phyloP scores from a whole-genome alignment of 2,888 invertebrate genomes.

The Prosopocoilus inquinatus region DNA sequence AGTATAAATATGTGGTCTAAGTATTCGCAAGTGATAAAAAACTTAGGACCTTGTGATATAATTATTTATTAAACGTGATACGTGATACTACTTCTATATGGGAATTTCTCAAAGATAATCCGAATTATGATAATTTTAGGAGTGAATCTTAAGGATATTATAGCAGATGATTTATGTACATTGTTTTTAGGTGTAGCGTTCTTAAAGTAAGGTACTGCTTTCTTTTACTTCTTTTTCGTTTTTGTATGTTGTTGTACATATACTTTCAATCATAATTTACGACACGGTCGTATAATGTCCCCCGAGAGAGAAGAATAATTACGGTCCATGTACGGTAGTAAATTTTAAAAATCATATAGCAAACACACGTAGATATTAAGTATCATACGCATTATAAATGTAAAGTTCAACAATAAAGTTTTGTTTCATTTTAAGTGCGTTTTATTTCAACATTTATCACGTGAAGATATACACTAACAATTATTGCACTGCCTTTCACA shows the following conservation, averaged over 20 bases:
- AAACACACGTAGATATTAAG: slow-evolving; percentile 26
- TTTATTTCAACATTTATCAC: not conserved
- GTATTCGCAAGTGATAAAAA: slow-evolving; percentile 16
- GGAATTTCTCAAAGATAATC: slow-evolving; percentile 27
- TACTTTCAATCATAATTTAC: slow-evolving; percentile 18
- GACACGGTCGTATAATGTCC: slow-evolving; percentile 21
- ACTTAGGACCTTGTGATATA: slow-evolving; percentile 34
- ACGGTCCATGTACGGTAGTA: slow-evolving; percentile 26
- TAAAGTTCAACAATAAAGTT: slow-evolving; percentile 38
- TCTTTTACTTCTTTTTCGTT: slow-evolving; percentile 13
- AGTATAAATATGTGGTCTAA: slow-evolving; percentile 21
- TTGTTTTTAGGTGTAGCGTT: slow-evolving; percentile 10
- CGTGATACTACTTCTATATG: slow-evolving; percentile 30
- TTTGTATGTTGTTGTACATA: slow-evolving; percentile 1
- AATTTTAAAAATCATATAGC: slow-evolving; percentile 28
- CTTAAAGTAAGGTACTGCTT: slow-evolving; percentile 9
- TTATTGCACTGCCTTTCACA: too few species aligned
- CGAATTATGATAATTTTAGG: slow-evolving; percentile 24
- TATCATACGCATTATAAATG: slow-evolving; percentile 39
- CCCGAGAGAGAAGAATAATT: slow-evolving; percentile 16
- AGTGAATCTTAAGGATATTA: slow-evolving; percentile 11
- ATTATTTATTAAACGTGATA: slow-evolving; percentile 25
- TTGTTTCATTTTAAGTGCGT: slow-evolving; percentile 26
- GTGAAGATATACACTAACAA: too few species aligned
- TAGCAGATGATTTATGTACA: slow-evolving; percentile 5